Evolutionary conservation across 2,888 invertebrate genomes (phyloP).

Genomic region (Drosophila rubida): DNA sequence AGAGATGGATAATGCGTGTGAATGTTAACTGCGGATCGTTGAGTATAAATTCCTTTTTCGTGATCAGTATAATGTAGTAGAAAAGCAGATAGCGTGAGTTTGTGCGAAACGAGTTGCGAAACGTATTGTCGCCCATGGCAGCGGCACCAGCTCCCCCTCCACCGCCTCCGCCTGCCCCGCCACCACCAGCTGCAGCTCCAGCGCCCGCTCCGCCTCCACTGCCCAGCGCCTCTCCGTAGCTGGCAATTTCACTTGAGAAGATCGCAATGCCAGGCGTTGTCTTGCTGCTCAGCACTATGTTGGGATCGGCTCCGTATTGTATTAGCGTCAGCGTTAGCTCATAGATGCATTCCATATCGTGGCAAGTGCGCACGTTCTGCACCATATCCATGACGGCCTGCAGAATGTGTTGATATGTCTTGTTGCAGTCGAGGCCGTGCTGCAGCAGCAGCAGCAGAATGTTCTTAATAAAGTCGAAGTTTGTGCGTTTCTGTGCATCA

Average conservation of each 20-base stretch:
- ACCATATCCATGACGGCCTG: constrained; percentile 90
- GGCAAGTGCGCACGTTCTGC: constrained; percentile 88
- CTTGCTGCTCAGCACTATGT: constrained; percentile 86
- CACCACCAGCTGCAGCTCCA: constrained; percentile 44
- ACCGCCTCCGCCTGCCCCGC: constrained; percentile 23
- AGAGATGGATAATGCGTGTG: constrained; percentile 88
- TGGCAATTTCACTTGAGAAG: constrained; percentile 84
- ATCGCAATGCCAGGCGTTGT: constrained; percentile 84
- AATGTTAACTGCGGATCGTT: constrained; percentile 88
- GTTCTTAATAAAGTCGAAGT: constrained; percentile 90
- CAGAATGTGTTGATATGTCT: constrained; percentile 89
- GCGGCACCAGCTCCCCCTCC: constrained; percentile 45
- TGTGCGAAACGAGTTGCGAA: constrained; percentile 85
- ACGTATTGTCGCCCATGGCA: constrained; percentile 77
- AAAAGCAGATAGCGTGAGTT: constrained; percentile 87
- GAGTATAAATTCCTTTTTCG: constrained; percentile 88
- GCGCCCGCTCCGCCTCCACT: constrained; percentile 45
- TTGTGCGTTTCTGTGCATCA: constrained; percentile 88
- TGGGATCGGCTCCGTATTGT: constrained; percentile 91
- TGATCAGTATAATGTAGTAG: constrained; percentile 90
- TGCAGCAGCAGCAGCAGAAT: constrained; percentile 88
- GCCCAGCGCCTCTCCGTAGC: constrained; percentile 82
- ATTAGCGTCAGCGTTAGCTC: constrained; percentile 89
- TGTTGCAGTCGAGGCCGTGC: constrained; percentile 89
- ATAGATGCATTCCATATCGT: constrained; percentile 89